Evolutionary conservation across 2,113 vertebrate genomes (phyloP).

Genomic region (Meleagris gallopavo): DNA sequence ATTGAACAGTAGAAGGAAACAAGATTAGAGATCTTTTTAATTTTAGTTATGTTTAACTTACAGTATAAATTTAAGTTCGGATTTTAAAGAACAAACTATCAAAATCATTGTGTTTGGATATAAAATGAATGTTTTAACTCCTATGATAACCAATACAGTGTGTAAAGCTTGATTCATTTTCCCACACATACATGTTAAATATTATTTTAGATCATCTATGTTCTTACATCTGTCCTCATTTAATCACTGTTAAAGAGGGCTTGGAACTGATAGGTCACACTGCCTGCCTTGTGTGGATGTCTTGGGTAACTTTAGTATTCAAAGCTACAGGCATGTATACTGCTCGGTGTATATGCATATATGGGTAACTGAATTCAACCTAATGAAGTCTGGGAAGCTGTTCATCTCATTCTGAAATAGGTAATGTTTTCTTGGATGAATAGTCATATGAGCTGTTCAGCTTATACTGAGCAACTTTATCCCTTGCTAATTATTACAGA

Average conservation of each 20-base stretch:
- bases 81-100: not conserved
- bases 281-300: not conserved
- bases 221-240: not conserved
- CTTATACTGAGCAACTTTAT: not conserved
- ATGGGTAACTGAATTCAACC: not conserved
- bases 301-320: not conserved
- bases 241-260: not conserved
- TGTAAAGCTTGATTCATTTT: not conserved
- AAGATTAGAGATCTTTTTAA: not conserved
- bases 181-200: not conserved
- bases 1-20: not conserved
- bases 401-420: not conserved
- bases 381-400: not conserved
- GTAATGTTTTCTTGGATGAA: not conserved
- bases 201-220: not conserved
- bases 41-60: not conserved
- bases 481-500: not conserved
- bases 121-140: not conserved
- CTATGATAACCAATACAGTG: not conserved
- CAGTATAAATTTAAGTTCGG: not conserved
- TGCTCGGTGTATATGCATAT: too few species aligned
- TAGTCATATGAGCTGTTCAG: not conserved
- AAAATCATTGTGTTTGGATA: not conserved
- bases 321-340: not conserved
- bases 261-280: not conserved